Conservation (phyloP, 1,140 invertebrate genomes). For the Euura saliciscinereae region DNA sequence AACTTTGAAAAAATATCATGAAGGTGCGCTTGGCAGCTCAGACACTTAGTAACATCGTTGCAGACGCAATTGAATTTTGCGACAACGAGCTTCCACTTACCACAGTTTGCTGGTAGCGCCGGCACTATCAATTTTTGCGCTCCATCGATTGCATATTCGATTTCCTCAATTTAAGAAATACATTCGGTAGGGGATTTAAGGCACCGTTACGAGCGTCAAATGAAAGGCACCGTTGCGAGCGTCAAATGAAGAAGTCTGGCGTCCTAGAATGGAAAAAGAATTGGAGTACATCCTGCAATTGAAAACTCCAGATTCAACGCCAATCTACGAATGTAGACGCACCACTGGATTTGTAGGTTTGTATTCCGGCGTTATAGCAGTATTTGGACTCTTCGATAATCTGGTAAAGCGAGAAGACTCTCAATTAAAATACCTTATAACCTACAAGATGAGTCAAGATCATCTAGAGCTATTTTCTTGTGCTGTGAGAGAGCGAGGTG, state of each 20-base stretch:
- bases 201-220: not conserved
- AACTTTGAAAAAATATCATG: slow-evolving; percentile 41
- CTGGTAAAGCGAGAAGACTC: not conserved
- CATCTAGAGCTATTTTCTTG: no score
- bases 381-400: slow-evolving; percentile 2
- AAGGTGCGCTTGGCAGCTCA: slow-evolving; percentile 41
- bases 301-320: not conserved
- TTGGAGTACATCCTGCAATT: not conserved
- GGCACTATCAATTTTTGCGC: not conserved
- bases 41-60: slow-evolving; percentile 35
- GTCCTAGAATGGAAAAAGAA: not conserved
- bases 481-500: no score
- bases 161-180: slow-evolving; percentile 15
- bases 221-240: not conserved
- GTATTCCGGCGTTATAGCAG: slow-evolving; percentile 1
- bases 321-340: not conserved
- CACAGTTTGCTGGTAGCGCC: not conserved
- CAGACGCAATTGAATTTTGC: slow-evolving; percentile 28
- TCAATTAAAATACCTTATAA: slow-evolving; percentile 17
- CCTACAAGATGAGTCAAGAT: not conserved
- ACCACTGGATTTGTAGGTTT: slow-evolving; percentile 14
- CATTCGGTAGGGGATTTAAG: slow-evolving; percentile 15
- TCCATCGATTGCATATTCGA: slow-evolving; percentile 9
- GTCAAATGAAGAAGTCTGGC: not conserved
- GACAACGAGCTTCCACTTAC: not conserved